Conservation (phyloP, 2,888 invertebrate species). For the Gari tellinella region DNA sequence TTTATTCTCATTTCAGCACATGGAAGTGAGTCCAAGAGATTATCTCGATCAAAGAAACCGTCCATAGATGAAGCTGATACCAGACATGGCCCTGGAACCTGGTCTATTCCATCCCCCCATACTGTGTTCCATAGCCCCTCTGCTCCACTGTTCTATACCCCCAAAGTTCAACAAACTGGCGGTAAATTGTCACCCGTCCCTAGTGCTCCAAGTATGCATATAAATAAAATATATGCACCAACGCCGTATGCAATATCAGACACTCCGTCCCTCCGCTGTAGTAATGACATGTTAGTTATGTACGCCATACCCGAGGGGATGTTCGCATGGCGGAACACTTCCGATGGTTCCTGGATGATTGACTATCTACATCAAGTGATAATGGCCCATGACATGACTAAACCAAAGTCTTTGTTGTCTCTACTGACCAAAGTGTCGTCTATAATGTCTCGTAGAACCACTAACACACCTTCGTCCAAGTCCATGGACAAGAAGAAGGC, state of each 20-base stretch:
- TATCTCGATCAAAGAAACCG: background rate
- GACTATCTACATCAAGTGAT: constrained; percentile 44
- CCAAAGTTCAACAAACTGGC: background rate
- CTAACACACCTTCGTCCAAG: constrained; percentile 31
- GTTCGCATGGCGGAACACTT: constrained; percentile 53
- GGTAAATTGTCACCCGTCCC: background rate
- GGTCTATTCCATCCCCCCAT: constrained; percentile 3
- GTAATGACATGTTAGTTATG: constrained; percentile 54
- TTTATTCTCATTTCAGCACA: too few relatives aligned
- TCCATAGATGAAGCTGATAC: constrained; percentile 39
- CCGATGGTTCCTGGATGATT: constrained; percentile 58
- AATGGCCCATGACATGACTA: constrained; percentile 37
- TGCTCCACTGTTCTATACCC: background rate
- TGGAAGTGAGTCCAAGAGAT: too few relatives aligned
- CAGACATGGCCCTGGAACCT: constrained; percentile 25
- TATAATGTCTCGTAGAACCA: constrained; percentile 36
- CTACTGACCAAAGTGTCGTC: constrained; percentile 39
- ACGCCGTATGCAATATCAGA: constrained; percentile 29
- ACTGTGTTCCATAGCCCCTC: background rate
- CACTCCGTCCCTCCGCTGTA: constrained; percentile 45
- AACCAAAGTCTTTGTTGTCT: constrained; percentile 36
- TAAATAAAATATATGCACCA: constrained; percentile 2
- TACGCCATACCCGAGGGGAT: constrained; percentile 53
- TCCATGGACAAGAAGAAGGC: constrained; percentile 42
- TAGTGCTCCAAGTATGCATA: background rate